Base-by-base conservation (phyloP, 1,140 invertebrate genomes). In the Helicoverpa zea region DNA sequence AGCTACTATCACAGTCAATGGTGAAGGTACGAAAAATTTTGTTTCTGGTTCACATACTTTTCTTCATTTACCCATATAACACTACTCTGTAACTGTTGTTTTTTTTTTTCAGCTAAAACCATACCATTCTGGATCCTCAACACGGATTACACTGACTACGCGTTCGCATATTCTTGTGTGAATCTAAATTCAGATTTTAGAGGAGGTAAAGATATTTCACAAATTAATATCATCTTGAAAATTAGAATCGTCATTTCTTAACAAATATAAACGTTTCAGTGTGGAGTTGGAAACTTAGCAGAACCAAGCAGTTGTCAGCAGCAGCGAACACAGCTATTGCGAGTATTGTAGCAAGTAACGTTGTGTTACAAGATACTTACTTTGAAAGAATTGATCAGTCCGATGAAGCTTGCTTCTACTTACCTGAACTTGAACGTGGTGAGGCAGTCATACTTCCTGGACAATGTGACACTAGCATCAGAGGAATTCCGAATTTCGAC, bases 91-190 rank as follows among this genome's bases (percentile, higher is more conserved):
- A 77, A 16, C 13, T 23, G 12, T 58, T 79, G 49, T 64, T 76
- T 61, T 77, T 76, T 58, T 59, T 35, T 89, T 87, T 75, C 80
- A 91, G 88, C 29, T 16, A 84, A 86, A 12, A 70, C 80, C 29
- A 85, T 91, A 9, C 87, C 87, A 1, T 91, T 84, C 49, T 94
- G 90, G 90, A 87, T 94, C 7, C 61, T 94, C 23, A 79, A 23
- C 30, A 91, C 89, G 0, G 86, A 92, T 54, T 94, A 94, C 43
- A 51, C 56, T 3, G 81, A 83, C 16, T 93, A 90, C 51, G 89
- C 91, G 4, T 80, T 94, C 35, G 92, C 91, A 0, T 94, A 94
- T 63, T 85, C 86, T 68, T 94, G 92, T 59, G 81, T 83, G 0
- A 87, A 92, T 63, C 54, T 87, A 14, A 73, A 81, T 35, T 66